Evolutionary conservation across 2,888 invertebrate species (phyloP).

Genomic region (Amphimallon solstitiale): DNA sequence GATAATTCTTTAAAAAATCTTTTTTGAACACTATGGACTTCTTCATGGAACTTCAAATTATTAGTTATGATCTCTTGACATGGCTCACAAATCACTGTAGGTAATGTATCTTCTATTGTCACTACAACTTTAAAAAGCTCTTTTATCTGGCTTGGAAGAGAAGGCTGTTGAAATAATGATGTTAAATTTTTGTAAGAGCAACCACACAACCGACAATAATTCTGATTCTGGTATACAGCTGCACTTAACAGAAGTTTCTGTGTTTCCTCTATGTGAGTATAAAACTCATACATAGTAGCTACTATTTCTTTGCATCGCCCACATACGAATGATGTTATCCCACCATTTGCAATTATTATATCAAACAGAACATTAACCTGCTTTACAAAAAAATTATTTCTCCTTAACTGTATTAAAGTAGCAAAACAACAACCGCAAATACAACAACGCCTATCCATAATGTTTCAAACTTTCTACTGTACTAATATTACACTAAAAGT

Average conservation of each 20-base stretch:
- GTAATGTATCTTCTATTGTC: conserved; percentile 54
- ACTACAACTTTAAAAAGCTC: conserved; percentile 60
- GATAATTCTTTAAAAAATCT: conserved; percentile 43
- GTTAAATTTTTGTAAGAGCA: conserved; percentile 54
- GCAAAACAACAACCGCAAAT: too few relatives aligned
- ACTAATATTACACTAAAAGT: too few relatives aligned
- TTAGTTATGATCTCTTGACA: conserved; percentile 59
- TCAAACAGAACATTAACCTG: background rate
- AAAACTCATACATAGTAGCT: background rate
- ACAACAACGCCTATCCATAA: too few relatives aligned
- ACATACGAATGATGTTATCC: background rate
- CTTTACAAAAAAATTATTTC: too few relatives aligned
- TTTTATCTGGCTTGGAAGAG: conserved; percentile 54
- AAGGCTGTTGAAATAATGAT: conserved; percentile 54
- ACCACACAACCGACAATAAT: conserved; percentile 61
- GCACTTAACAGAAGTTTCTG: conserved; percentile 47
- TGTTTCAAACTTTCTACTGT: too few relatives aligned
- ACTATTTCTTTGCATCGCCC: background rate
- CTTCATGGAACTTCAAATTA: conserved; percentile 59
- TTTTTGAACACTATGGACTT: conserved; percentile 59
- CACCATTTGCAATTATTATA: background rate
- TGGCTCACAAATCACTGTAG: conserved; percentile 56
- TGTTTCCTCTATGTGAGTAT: background rate
- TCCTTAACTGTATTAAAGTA: too few relatives aligned
- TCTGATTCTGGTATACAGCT: conserved; percentile 28